phyloP scores from a whole-genome alignment of 2,888 invertebrate genomes.

The Blastobasis lacticolella region DNA sequence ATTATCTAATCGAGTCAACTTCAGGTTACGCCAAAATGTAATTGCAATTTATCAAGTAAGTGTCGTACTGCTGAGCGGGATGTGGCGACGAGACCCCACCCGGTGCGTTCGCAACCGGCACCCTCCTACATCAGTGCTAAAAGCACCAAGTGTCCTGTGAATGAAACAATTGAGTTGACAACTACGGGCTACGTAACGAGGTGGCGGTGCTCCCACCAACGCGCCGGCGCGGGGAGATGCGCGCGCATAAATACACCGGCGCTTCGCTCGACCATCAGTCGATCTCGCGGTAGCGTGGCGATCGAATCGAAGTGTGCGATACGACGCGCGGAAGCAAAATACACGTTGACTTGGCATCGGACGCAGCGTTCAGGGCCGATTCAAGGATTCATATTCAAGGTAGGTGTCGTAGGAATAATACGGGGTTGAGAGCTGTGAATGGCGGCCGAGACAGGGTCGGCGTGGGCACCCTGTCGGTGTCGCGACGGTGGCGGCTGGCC shows the following conservation, averaged over 20 bases:
- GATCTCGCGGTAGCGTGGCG: conserved; percentile 43
- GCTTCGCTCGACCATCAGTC: conserved; percentile 51
- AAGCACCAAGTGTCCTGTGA: conserved; percentile 18
- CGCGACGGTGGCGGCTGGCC: too few species aligned
- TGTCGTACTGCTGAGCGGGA: too few species aligned
- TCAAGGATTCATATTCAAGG: conserved; percentile 30
- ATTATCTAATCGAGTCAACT: too few species aligned
- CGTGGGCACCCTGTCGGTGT: too few species aligned
- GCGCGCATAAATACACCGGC: conserved; percentile 64
- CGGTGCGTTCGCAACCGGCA: too few species aligned
- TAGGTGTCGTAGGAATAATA: conserved; percentile 12
- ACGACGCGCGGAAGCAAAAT: conserved; percentile 17
- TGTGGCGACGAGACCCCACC: too few species aligned
- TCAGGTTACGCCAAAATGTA: too few species aligned
- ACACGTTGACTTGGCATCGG: conserved; percentile 19
- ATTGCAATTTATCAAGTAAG: too few species aligned
- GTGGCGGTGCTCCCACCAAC: conserved; percentile 45
- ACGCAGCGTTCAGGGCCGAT: conserved; percentile 26
- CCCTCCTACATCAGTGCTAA: not conserved
- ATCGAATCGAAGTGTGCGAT: conserved; percentile 29
- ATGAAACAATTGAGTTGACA: conserved; percentile 10
- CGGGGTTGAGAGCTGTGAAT: too few species aligned
- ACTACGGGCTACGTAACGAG: not conserved
- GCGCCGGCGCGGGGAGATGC: conserved; percentile 59
- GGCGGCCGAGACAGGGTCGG: too few species aligned